Evolutionary conservation across 2,888 invertebrate genomes (phyloP).

Genomic region (Lithophane socia): DNA sequence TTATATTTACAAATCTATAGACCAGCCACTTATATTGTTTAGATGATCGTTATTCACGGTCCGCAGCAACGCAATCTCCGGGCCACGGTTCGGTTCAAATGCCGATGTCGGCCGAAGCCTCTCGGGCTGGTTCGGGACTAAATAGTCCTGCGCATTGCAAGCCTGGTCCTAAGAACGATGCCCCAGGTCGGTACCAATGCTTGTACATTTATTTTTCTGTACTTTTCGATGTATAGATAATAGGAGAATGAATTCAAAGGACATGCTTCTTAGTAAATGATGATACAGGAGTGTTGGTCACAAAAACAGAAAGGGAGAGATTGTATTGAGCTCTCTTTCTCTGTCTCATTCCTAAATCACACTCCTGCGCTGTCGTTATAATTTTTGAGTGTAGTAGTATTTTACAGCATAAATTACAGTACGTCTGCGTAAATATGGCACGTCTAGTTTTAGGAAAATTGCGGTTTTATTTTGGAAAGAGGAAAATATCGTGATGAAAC

Average conservation of each 20-base stretch:
- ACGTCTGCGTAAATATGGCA: conserved; percentile 1
- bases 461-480: no score
- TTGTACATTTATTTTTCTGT: background rate
- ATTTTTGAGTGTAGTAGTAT: background rate
- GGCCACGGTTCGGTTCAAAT: conserved; percentile 85
- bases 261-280: conserved; percentile 18
- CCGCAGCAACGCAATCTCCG: conserved; percentile 84
- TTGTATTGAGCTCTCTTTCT: background rate
- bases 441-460: background rate
- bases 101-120: conserved; percentile 89
- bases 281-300: background rate
- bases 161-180: conserved; percentile 84
- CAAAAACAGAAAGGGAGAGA: background rate
- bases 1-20: background rate
- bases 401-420: background rate
- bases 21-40: conserved; percentile 23
- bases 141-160: conserved; percentile 88
- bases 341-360: background rate
- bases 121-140: conserved; percentile 86
- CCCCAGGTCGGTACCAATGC: conserved; percentile 82
- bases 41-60: conserved; percentile 57
- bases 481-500: no score
- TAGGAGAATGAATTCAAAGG: conserved; percentile 63
- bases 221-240: background rate
- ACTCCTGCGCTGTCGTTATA: conserved; percentile 3